Evolutionary conservation across 2,797 vertebrate genomes (phyloP).

Genomic region (Dendrocincla fuliginosa): DNA sequence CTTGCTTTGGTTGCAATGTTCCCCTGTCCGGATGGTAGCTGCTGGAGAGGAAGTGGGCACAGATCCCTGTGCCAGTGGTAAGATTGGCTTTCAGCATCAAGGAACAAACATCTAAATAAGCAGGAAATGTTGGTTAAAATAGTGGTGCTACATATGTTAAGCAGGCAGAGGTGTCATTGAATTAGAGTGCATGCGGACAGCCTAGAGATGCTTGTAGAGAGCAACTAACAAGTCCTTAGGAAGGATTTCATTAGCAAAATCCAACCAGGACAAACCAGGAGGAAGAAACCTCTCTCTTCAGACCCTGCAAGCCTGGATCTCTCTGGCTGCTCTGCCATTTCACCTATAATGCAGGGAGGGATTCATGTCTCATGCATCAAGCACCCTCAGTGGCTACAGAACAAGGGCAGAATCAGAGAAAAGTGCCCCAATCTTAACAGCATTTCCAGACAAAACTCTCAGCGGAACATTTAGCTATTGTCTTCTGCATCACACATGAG

Average conservation of each 20-base stretch:
- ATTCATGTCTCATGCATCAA: not conserved
- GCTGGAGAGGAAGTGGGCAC: not conserved
- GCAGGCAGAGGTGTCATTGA: not conserved
- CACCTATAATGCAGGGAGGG: not conserved
- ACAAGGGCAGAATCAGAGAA: not conserved
- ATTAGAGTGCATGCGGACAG: not conserved
- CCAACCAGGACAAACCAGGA: not conserved
- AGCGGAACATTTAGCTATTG: not conserved
- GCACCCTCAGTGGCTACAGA: not conserved
- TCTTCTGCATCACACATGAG: not conserved
- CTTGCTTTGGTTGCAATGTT: not conserved
- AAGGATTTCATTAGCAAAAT: conserved; percentile 24
- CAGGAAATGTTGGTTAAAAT: conserved; percentile 26
- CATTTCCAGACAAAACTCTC: not conserved
- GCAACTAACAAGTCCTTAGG: not conserved
- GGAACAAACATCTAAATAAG: conserved; percentile 26
- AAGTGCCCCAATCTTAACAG: not conserved
- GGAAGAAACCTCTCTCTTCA: not conserved
- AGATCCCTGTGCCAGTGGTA: not conserved
- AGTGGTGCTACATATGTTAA: not conserved
- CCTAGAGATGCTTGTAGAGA: not conserved
- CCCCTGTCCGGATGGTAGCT: not conserved
- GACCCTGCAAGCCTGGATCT: not conserved
- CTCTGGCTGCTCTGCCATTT: not conserved
- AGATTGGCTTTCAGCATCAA: not conserved